Conservation (phyloP, 1,140 invertebrate genomes). For the Archivesica marissinica region DNA sequence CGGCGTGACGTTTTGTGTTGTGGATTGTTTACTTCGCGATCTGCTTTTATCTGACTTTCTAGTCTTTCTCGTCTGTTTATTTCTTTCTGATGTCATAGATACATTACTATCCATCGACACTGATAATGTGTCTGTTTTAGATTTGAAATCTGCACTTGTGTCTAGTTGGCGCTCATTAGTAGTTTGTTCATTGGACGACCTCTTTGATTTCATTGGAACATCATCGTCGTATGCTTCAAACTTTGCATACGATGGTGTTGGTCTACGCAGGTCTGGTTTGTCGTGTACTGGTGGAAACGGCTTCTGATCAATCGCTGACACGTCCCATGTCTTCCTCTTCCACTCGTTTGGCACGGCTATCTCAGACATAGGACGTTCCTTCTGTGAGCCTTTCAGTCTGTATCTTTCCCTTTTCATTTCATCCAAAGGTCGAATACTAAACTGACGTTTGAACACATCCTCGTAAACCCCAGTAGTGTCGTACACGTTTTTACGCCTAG, state of each 20-base stretch:
- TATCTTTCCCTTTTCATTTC: not conserved
- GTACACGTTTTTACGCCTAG: constrained; percentile 15
- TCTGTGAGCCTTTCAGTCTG: not conserved
- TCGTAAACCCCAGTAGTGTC: not conserved
- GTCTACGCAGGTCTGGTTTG: not conserved
- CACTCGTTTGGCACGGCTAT: constrained; percentile 39
- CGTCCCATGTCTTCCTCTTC: constrained; percentile 32
- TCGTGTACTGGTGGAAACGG: not conserved
- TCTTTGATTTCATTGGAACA: not conserved
- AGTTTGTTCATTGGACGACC: not conserved
- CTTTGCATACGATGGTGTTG: not conserved
- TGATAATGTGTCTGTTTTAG: not conserved
- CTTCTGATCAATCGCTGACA: not conserved
- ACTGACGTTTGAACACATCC: constrained; percentile 23
- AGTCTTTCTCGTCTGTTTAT: too few relatives aligned
- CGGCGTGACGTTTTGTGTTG: not conserved
- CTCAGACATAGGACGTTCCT: constrained; percentile 42
- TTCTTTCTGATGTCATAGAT: not conserved
- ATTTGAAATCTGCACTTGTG: not conserved
- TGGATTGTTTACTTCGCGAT: not conserved
- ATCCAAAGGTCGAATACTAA: constrained; percentile 1
- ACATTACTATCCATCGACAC: not conserved
- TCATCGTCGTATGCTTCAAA: not conserved
- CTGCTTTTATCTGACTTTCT: not conserved
- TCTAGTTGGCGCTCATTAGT: not conserved